These are phyloP conservation scores for Tapirus terrestris DNA, from an alignment of 2,113 vertebrate species.

Conservation along the genomic window DNA sequence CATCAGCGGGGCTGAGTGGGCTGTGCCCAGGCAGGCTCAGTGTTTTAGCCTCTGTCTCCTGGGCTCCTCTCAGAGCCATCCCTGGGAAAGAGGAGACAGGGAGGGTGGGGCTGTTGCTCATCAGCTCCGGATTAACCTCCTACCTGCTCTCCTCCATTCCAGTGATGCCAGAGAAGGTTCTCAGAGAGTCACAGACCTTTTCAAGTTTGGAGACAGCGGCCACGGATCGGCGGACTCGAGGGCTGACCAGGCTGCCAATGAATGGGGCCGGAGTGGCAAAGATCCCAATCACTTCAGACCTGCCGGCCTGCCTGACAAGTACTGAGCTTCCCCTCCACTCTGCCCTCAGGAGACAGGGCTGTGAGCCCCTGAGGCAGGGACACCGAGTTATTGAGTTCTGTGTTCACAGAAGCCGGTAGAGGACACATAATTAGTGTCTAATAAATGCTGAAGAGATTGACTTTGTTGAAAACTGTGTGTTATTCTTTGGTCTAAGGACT, in stretches of 20 bases:
- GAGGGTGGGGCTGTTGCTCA: background rate
- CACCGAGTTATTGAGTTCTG: background rate
- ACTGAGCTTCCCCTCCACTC: background rate
- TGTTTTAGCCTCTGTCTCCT: background rate
- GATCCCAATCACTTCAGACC: constrained; percentile 61
- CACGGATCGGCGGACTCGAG: too few relatives aligned
- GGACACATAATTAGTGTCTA: background rate
- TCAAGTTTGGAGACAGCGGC: background rate
- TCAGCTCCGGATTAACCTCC: background rate
- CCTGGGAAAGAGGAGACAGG: too few relatives aligned
- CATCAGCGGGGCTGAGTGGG: background rate
- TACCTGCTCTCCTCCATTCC: background rate
- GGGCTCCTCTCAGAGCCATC: background rate
- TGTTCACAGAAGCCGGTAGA: background rate
- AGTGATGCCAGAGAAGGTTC: background rate
- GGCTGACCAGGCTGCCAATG: background rate
- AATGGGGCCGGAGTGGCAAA: constrained; percentile 38
- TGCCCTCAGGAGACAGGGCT: background rate
- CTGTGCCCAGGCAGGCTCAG: background rate
- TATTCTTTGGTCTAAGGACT: background rate
- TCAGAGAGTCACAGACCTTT: background rate
- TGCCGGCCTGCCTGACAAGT: background rate
- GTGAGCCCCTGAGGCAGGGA: background rate
- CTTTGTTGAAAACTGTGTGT: background rate
- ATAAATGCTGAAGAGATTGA: background rate